Percentiles rank a stretch among this genome's conserved stretches.
Evolutionary conservation across 37 sponge, comb jelly and placozoan species (phyloP).

Genomic region (Eunapius fragilis): DNA sequence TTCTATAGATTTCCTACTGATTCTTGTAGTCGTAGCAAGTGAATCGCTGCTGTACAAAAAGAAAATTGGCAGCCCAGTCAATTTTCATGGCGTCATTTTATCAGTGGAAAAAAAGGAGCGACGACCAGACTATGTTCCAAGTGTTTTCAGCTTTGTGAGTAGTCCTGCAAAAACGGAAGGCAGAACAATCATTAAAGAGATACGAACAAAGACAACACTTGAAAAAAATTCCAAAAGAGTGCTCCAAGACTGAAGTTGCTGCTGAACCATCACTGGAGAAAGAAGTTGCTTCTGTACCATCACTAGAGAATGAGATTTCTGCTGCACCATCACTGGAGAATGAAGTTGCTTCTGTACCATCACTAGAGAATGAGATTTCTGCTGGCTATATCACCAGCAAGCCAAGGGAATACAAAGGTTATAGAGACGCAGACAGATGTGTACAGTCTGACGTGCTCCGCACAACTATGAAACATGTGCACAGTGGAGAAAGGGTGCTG

Average conservation of each 20-base stretch:
- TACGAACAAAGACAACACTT: too few relatives aligned
- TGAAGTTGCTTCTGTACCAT: too few relatives aligned
- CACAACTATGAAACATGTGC: not conserved
- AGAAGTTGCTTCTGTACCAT: too few relatives aligned
- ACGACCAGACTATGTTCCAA: constrained; percentile 29
- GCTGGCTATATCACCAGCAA: not conserved
- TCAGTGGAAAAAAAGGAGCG: constrained; percentile 13
- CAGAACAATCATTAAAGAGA: too few relatives aligned
- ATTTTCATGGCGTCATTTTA: constrained; percentile 19
- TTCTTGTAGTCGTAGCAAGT: constrained; percentile 23
- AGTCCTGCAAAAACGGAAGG: not conserved
- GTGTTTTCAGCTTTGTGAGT: too few relatives aligned
- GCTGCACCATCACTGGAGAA: not conserved
- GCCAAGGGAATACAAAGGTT: not conserved
- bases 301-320: constrained; percentile 4
- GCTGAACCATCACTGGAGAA: too few relatives aligned
- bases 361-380: too few relatives aligned
- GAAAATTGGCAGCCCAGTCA: constrained; percentile 37
- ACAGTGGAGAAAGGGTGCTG: not conserved
- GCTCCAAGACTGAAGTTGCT: not conserved
- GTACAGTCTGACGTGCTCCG: not conserved
- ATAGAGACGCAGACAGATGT: not conserved
- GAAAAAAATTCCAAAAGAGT: not conserved
- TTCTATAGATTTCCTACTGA: not conserved
- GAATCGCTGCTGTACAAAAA: constrained; percentile 33